These are phyloP conservation scores for Pangasius macronema DNA, from an alignment of 2,797 vertebrate species.

Conservation along the genomic window DNA sequence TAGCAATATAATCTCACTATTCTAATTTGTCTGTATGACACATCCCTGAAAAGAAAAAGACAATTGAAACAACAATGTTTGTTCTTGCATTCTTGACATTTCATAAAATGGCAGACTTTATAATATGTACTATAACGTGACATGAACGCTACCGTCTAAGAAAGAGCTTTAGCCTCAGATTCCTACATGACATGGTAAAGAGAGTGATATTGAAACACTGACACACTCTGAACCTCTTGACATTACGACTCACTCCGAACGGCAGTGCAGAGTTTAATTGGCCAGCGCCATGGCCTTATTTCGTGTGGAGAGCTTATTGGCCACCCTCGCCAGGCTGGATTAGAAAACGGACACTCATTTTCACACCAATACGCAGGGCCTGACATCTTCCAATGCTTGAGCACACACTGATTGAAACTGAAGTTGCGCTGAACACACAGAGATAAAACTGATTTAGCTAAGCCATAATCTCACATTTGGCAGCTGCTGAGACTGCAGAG, in stretches of 20 bases:
- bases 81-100: not conserved
- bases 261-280: conserved; percentile 31
- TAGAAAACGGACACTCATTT: conserved; percentile 48
- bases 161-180: not conserved
- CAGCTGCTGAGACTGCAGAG: conserved; percentile 46
- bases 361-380: conserved; percentile 47
- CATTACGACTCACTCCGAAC: conserved; percentile 30
- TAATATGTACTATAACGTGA: not conserved
- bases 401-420: conserved; percentile 58
- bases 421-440: conserved; percentile 59
- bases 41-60: not conserved
- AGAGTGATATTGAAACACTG: not conserved
- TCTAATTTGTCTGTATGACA: not conserved
- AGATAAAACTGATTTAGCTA: conserved; percentile 60
- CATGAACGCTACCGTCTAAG: not conserved
- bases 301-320: conserved; percentile 46
- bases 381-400: conserved; percentile 55
- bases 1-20: not conserved
- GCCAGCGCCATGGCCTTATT: conserved; percentile 18
- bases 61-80: not conserved
- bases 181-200: not conserved
- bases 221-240: conserved; percentile 6
- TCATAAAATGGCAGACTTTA: not conserved
- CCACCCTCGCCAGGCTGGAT: conserved; percentile 44
- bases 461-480: conserved; percentile 59